phyloP scores from a whole-genome alignment of 2,888 invertebrate species.

The Lacanobia oleracea region DNA sequence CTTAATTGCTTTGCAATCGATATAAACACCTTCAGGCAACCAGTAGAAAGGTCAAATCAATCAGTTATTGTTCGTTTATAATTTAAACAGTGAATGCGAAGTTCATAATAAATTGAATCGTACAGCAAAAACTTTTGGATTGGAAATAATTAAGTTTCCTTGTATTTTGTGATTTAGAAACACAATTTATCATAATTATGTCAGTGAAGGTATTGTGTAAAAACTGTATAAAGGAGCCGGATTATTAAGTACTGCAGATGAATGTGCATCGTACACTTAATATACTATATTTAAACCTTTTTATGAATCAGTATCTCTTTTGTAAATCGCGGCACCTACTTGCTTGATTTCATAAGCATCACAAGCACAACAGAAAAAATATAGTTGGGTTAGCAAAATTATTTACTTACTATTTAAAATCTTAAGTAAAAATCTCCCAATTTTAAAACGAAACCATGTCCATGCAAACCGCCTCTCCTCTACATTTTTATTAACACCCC shows the following conservation, averaged over 20 bases:
- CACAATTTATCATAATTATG: conserved; percentile 63
- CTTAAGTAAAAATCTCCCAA: background rate
- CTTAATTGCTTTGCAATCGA: conserved; percentile 58
- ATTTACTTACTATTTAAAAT: background rate
- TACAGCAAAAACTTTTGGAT: conserved; percentile 53
- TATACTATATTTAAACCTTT: conserved; percentile 2
- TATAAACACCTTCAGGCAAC: conserved; percentile 55
- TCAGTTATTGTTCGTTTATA: conserved; percentile 59
- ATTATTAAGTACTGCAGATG: conserved; percentile 12
- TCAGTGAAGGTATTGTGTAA: conserved; percentile 41
- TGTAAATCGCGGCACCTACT: background rate
- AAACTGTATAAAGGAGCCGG: conserved; percentile 31
- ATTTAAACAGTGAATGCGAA: conserved; percentile 51
- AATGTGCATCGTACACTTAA: conserved; percentile 5
- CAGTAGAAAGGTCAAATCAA: conserved; percentile 69
- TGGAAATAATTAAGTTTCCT: conserved; percentile 54
- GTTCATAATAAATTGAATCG: conserved; percentile 46
- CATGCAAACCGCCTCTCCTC: conserved; percentile 74
- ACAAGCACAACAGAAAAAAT: too few species aligned
- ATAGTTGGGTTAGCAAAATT: background rate
- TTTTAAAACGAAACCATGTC: conserved; percentile 18
- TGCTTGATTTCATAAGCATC: background rate
- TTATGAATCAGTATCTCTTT: conserved; percentile 12
- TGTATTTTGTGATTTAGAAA: conserved; percentile 48
- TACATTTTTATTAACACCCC: conserved; percentile 91